Evolutionary conservation across 2,888 invertebrate genomes (phyloP), one percentile per base, ranked within the genome.

Genomic region (Hydroisotoma schaefferi): DNA sequence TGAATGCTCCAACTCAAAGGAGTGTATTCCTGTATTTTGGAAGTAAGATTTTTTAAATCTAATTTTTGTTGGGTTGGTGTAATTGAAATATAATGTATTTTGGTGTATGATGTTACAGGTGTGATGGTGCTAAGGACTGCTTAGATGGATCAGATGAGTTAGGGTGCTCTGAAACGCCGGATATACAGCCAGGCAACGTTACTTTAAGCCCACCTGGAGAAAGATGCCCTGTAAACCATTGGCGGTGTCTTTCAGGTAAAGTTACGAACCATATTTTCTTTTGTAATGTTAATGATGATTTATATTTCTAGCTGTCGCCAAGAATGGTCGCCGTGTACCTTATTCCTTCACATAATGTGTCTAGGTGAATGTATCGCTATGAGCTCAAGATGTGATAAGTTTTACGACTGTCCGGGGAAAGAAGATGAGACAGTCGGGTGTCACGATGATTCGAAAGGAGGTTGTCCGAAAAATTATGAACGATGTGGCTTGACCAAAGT

Each of bases 111-210:
- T 46, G 18, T 20, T 38, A 46, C 40, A 40, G 46, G 12, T 52
- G 52, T 27, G 52, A 52, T 37, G 54, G 48, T 20, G 59, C 47
- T 23, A 43, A 86, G 70, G 90, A 90, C 73, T 90, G 90, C 68
- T 85, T 83, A 0, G 88, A 90, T 68, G 80, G 81, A 40, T 85
- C 86, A 0, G 90, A 90, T 73, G 90, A 90, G 74, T 67, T 82
- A 0, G 86, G 85, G 0, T 87, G 75, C 27, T 1, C 26, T 12
- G 38, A n/a, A 2, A 46, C 29, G 8, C 22, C 22, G 47, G 18
- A 70, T 71, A 73, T 65, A 22, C 37, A 71, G 26, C 61, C 73
- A 70, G n/a, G n/a, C n/a, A 74, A 29, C 15, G 63, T 58, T 4
- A 61, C 67, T 1, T 29, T 71, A 5, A 69, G 73, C 27, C 64